These are phyloP conservation scores for Noctua fimbriata DNA, from an alignment of 2,888 invertebrate species.

Conservation along the genomic window DNA sequence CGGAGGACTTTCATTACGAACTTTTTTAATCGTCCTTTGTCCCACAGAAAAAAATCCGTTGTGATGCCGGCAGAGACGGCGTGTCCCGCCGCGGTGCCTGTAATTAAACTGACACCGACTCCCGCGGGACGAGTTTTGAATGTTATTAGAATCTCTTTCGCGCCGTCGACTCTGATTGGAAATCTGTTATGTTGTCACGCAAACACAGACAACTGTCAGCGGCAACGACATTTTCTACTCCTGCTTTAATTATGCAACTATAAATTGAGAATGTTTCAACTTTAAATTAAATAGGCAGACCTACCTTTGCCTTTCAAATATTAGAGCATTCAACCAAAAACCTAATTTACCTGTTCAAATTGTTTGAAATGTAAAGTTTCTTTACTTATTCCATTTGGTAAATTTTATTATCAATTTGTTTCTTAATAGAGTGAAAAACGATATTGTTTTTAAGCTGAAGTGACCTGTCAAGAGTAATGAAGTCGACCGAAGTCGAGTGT, in stretches of 20 bases:
- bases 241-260: conserved; percentile 60
- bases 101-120: conserved; percentile 89
- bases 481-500: conserved; percentile 17
- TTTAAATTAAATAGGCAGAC: conserved; percentile 58
- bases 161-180: conserved; percentile 87
- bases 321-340: conserved; percentile 51
- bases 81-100: conserved; percentile 79
- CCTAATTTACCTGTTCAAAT: conserved; percentile 56
- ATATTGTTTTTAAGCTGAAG: conserved; percentile 48
- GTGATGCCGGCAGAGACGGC: conserved; percentile 83
- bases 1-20: conserved; percentile 87
- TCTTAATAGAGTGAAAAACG: conserved; percentile 39
- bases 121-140: conserved; percentile 88
- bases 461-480: conserved; percentile 35
- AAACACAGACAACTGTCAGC: conserved; percentile 70
- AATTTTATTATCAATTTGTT: conserved; percentile 54
- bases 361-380: conserved; percentile 56
- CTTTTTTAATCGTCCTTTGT: conserved; percentile 90
- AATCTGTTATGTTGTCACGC: conserved; percentile 81
- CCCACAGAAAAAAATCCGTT: conserved; percentile 86
- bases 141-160: conserved; percentile 90
- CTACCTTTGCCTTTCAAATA: conserved; percentile 54
- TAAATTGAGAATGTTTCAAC: conserved; percentile 61
- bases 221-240: conserved; percentile 55
- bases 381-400: conserved; percentile 47